Base-by-base conservation (phyloP, 2,888 invertebrate species). In the Ceriagrion tenellum region DNA sequence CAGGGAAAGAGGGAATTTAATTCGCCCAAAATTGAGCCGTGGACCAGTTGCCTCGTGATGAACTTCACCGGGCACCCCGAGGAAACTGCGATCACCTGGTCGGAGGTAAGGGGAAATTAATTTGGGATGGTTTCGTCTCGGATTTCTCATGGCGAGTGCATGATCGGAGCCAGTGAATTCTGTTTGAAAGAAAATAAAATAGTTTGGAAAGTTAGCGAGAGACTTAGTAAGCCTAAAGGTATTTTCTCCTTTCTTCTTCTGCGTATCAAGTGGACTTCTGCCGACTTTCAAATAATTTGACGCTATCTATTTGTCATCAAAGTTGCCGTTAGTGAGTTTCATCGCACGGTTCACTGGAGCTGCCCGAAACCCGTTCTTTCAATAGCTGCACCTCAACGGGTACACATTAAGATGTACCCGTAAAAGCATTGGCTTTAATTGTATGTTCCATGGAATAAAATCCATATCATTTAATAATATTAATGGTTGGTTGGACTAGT, bases 41-140 rank as follows among this genome's bases (percentile, higher is more conserved):
- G 69, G 69, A 69, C 69, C 69, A 69, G 69, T 69, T 69, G 23
- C n/a, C 69, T 69, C 69, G 69, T 69, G 69, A 69, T 69, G 26
- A 69, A 69, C 69, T 69, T 20, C 69, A 69, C 26, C n/a, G n/a
- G 69, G 26, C 69, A 10, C 69, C 69, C n/a, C 69, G 26, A 69
- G 26, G 69, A 69, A n/a, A 26, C n/a, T 69, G n/a, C n/a, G 69
- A 69, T 69, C 69, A 69, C 69, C 69, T 69, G 26, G 26, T n/a
- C 2, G n/a, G 69, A 69, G 69, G n/a, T 69, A 69, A 69, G n/a
- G 26, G 69, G 8, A 69, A 69, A 69, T 69, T 69, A 69, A 69
- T 69, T 69, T n/a, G 10, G 26, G 69, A 26, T 10, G 69, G n/a
- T 69, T 3, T n/a, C 8, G 69, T 26, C 69, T 69, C n/a, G 6